Conservation (phyloP, 2,113 vertebrate species). For the Capricornis sumatraensis region DNA sequence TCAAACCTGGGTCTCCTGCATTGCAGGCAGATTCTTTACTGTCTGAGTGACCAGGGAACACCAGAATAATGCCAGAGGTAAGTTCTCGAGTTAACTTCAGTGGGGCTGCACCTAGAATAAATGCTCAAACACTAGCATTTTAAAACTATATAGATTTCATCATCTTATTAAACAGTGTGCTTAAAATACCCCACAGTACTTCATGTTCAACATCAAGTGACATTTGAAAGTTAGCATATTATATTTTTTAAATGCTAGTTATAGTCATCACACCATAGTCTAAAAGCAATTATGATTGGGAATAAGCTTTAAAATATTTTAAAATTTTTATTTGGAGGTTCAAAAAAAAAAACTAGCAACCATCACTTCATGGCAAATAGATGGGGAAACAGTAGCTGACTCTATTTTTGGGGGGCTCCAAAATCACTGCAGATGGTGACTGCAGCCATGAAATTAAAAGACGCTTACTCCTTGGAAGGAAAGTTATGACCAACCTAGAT, state of each 20-base stretch:
- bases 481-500: not conserved
- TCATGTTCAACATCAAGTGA: not conserved
- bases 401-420: not conserved
- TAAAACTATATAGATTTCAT: not conserved
- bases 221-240: slow-evolving; percentile 37
- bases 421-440: not conserved
- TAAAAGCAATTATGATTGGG: not conserved
- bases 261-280: not conserved
- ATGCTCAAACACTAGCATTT: not conserved
- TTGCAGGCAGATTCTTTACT: not conserved
- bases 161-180: not conserved
- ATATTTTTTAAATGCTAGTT: slow-evolving; percentile 24
- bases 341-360: not conserved
- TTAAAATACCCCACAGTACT: not conserved
- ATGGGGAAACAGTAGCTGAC: not conserved
- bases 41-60: not conserved
- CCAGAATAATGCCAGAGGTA: not conserved
- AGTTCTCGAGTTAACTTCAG: not conserved
- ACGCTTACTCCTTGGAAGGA: not conserved
- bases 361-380: not conserved
- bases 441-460: not conserved
- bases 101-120: not conserved
- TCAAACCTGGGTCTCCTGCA: not conserved
- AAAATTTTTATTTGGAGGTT: not conserved
- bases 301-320: slow-evolving; percentile 17